Base-by-base conservation (phyloP, 1,140 invertebrate species). In the Coptotermes formosanus region DNA sequence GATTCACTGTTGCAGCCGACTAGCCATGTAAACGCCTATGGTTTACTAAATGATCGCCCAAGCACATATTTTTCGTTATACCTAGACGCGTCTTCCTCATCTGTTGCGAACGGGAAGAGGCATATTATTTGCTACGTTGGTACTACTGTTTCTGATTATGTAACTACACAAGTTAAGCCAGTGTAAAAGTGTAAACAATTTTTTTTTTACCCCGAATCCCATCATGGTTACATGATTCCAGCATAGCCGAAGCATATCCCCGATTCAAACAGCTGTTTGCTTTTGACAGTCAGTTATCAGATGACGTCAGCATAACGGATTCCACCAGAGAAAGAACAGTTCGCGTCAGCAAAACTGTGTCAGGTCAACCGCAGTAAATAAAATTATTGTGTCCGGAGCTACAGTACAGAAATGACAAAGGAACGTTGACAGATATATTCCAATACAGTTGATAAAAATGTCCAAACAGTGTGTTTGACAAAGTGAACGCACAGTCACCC, bases 241-340 rank as follows among this genome's bases (percentile, higher is more conserved):
- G 64, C 25, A 30, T 25, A n/a, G 25, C 14, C 64, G 64, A 75
- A 75, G 25, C 64, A 75, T 75, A 75, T 75, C 64, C 3, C n/a
- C 64, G 64, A 75, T 75, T 30, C n/a, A 75, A 25, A 75, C 64
- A 75, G 64, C 64, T 75, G 64, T n/a, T 75, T 75, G 64, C 64
- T 11, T 25, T 30, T 75, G 64, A n/a, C 59, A 8, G 48, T 21
- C 52, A 55, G 52, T 55, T 55, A 55, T 55, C 19, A 55, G 52
- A 19, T 55, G 52, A 55, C 64, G 64, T 75, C 64, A 75, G 7
- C n/a, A 30, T 75, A 75, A 30, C 64, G 64, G 64, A 55, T 55
- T 48, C 48, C 48, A 48, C 48, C 48, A 48, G 48, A 55, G 52
- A 0, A 21, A 21, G 52, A 55, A 55, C 52, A 55, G 4, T 55